These are phyloP conservation scores for Romanogobio albipinnatus DNA, from an alignment of 2,113 vertebrate genomes.

Conservation along the genomic window DNA sequence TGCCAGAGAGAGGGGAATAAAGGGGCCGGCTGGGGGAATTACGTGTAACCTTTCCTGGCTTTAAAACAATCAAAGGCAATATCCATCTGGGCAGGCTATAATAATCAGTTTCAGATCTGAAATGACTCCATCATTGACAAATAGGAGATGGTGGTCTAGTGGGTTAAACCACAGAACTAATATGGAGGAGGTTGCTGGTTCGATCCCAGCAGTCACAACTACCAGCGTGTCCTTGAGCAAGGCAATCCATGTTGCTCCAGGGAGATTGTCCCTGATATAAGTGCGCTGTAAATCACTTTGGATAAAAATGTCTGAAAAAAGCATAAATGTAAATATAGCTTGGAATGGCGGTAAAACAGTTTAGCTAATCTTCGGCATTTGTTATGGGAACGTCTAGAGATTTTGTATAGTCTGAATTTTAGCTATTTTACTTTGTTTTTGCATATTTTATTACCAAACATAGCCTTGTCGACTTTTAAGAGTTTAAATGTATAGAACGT, in stretches of 20 bases:
- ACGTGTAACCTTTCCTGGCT: background rate
- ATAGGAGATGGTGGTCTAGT: no score
- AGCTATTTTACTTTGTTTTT: background rate
- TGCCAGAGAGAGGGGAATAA: background rate
- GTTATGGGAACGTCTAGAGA: background rate
- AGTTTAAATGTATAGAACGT: background rate
- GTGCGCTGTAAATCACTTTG: no score
- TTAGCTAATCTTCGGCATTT: background rate
- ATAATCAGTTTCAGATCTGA: slow-evolving; percentile 18
- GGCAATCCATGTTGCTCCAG: no score
- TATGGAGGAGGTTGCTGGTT: no score
- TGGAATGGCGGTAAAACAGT: background rate
- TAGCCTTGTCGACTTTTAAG: background rate
- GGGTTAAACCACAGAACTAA: no score
- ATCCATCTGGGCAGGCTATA: slow-evolving; percentile 13
- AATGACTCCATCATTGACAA: background rate
- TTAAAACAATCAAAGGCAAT: slow-evolving; percentile 42
- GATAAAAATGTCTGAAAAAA: no score
- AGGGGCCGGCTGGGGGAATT: slow-evolving; percentile 9
- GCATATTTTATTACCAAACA: background rate
- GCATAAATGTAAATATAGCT: background rate
- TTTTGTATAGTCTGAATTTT: background rate
- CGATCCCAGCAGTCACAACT: no score
- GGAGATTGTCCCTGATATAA: no score
- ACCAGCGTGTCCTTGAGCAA: no score